Base-by-base conservation (phyloP, 2,888 invertebrate species). In the Meteorus cinctellus region DNA sequence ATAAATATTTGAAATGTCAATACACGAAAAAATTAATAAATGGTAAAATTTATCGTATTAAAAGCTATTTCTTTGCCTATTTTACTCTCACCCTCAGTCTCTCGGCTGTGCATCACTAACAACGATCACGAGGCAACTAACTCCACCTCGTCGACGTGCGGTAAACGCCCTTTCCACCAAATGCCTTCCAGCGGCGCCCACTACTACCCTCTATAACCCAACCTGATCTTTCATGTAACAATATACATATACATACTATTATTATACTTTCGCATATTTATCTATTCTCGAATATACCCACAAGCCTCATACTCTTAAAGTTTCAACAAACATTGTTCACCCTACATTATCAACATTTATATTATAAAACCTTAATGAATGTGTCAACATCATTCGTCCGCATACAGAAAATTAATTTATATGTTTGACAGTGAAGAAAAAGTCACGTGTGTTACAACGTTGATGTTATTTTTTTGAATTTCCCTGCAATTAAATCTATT, bases 131-230 rank as follows among this genome's bases (percentile, higher is more conserved):
- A 74, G 67, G 71, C 41, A 59, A 66, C 60, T 71, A 68, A 78
- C 68, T 55, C 51, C 48, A 68, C 65, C 34, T 74, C 72, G 73
- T 76, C 73, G 78, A 59, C 71, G 77, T 81, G 48, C 55, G 80
- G 81, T 80, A 80, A 81, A 81, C 81, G 81, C 81, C 81, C 80
- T 81, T 77, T 76, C 71, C 68, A 77, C 78, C 69, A 41, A 75
- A 70, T 70, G 77, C 36, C 73, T 55, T 69, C 72, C 69, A 74
- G 72, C 55, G 62, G 31, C 41, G 27, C 62, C 63, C 63, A 48
- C 72, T 41, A 60, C 41, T 48, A 41, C 59, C 71, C 34, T 62
- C 41, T 62, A 34, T 51, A 48, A n/a, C 10, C 24, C 45, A 70
- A 36, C 34, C 24, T 41, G 29, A 71, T 31, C 16, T 60, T 68